Percentiles rank a stretch among this genome's conserved stretches.
Evolutionary conservation across 2,888 invertebrate genomes (phyloP).

Genomic region (Oasisia sp.): DNA sequence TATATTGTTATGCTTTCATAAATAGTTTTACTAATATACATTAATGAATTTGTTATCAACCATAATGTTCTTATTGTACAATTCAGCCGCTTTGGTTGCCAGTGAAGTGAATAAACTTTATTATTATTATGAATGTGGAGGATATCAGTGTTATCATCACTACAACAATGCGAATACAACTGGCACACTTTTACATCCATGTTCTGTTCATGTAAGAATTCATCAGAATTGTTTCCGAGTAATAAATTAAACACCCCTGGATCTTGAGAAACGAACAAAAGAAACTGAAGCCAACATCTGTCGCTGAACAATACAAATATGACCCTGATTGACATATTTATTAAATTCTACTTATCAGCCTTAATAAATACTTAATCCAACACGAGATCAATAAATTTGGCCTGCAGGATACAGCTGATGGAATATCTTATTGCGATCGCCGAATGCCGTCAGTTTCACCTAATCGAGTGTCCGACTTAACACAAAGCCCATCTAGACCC

Average conservation of each 20-base stretch:
- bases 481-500: background rate
- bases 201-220: no score
- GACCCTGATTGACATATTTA: background rate
- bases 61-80: no score
- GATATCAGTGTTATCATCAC: no score
- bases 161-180: no score
- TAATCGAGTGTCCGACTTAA: background rate
- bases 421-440: background rate
- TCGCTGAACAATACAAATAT: background rate
- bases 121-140: no score
- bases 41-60: no score
- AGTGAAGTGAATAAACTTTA: no score
- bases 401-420: background rate
- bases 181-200: no score
- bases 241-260: background rate
- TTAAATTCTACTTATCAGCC: background rate
- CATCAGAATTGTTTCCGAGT: no score
- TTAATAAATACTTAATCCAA: background rate
- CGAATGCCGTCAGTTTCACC: background rate
- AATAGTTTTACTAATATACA: no score
- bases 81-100: no score
- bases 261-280: background rate
- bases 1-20: no score
- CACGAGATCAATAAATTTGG: background rate
- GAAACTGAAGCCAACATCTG: background rate